Percentiles rank a stretch among this genome's conserved stretches.
Conservation (phyloP, 2,888 invertebrate species). For the Carterocephalus palaemon region DNA sequence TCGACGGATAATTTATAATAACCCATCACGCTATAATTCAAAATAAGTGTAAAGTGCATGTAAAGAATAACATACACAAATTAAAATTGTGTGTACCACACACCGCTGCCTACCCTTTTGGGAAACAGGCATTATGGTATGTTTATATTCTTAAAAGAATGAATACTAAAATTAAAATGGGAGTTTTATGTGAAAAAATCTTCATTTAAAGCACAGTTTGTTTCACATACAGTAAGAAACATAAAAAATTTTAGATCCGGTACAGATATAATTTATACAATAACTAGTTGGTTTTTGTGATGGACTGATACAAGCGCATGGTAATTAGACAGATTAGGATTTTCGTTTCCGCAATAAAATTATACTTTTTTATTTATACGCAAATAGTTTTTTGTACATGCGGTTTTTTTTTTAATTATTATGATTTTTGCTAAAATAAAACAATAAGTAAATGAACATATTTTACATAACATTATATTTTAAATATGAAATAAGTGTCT, state of each 20-base stretch:
- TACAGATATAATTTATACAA: constrained; percentile 30
- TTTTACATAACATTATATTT: not conserved
- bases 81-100: no score
- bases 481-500: not conserved
- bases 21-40: no score
- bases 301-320: constrained; percentile 26
- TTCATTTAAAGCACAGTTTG: constrained; percentile 5
- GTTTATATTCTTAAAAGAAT: no score
- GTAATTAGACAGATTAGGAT: constrained; percentile 31
- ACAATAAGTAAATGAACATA: no score
- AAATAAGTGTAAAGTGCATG: no score
- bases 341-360: constrained; percentile 30
- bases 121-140: no score
- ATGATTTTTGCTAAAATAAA: no score
- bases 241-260: constrained; percentile 23
- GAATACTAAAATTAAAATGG: no score
- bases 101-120: no score
- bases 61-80: no score
- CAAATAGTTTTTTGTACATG: no score
- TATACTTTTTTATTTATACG: constrained; percentile 20
- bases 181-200: not conserved
- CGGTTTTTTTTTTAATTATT: constrained; percentile 1
- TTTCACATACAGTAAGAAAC: constrained; percentile 7
- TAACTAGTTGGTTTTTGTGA: constrained; percentile 30
- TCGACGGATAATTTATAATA: no score